Conservation (phyloP, 2,888 invertebrate genomes). For the Melitaea athalia region DNA sequence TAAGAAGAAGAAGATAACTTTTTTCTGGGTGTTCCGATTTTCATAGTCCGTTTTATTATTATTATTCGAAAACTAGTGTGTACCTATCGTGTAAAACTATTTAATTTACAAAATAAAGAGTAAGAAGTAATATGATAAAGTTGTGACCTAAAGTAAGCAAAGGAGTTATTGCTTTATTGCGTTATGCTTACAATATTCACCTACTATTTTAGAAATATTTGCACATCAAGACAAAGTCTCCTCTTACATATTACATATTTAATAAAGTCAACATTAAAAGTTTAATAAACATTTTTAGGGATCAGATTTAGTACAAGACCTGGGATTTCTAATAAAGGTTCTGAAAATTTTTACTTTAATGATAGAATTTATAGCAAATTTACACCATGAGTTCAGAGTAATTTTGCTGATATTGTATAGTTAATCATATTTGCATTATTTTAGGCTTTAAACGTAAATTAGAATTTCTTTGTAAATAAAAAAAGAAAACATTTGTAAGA, state of each 20-base stretch:
- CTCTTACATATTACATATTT: not conserved
- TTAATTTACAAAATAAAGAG: too few relatives aligned
- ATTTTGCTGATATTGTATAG: not conserved
- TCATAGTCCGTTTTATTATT: too few relatives aligned
- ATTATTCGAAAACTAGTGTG: too few relatives aligned
- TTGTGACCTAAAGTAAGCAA: not conserved
- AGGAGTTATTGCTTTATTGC: too few relatives aligned
- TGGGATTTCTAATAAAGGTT: constrained; percentile 8
- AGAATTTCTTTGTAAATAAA: too few relatives aligned
- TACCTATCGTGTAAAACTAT: too few relatives aligned
- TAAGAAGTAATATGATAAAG: too few relatives aligned
- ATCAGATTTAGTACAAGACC: constrained; percentile 7
- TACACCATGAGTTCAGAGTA: not conserved
- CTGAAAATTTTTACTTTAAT: not conserved
- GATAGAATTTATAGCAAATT: not conserved
- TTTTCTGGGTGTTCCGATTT: too few relatives aligned
- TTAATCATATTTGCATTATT: not conserved
- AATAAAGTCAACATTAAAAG: constrained; percentile 11
- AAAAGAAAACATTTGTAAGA: too few relatives aligned
- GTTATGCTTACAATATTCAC: too few relatives aligned
- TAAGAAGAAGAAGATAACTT: too few relatives aligned
- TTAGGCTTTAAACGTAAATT: not conserved
- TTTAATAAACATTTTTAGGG: constrained; percentile 20
- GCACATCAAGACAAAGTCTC: not conserved
- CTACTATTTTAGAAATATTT: not conserved